Evolutionary conservation across 1,140 invertebrate genomes (phyloP).

Genomic region (Sminthurinus signatus): DNA sequence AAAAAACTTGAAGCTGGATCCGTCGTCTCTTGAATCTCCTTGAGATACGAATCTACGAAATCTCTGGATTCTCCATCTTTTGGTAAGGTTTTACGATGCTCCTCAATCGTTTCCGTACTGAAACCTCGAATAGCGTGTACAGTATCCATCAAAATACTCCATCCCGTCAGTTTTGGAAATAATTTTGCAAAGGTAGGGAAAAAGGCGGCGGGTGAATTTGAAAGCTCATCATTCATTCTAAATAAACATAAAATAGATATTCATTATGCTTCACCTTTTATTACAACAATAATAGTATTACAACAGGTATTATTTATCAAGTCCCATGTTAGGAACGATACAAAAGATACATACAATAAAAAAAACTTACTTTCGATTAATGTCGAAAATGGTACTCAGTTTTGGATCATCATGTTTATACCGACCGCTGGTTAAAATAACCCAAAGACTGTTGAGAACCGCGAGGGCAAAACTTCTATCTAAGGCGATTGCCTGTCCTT

Average conservation of each 20-base stretch:
- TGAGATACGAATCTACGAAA: constrained; percentile 8
- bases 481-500: background rate
- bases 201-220: background rate
- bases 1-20: constrained; percentile 17
- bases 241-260: too few relatives aligned
- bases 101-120: background rate
- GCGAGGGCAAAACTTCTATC: constrained; percentile 5
- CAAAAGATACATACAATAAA: too few relatives aligned
- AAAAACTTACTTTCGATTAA: background rate
- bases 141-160: background rate
- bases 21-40: constrained; percentile 10
- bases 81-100: constrained; percentile 10
- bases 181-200: background rate
- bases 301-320: background rate
- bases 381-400: background rate
- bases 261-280: background rate
- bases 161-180: background rate
- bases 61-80: background rate
- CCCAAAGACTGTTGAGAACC: constrained; percentile 19
- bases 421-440: constrained; percentile 7
- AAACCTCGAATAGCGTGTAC: background rate
- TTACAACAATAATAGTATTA: background rate
- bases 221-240: too few relatives aligned
- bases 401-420: constrained; percentile 4
- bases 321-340: background rate